A percentile compares a stretch with the other conserved stretches of the same genome.
These are phyloP conservation scores for Sphinx pinastri DNA, from an alignment of 2,888 invertebrate species.

Conservation along the genomic window DNA sequence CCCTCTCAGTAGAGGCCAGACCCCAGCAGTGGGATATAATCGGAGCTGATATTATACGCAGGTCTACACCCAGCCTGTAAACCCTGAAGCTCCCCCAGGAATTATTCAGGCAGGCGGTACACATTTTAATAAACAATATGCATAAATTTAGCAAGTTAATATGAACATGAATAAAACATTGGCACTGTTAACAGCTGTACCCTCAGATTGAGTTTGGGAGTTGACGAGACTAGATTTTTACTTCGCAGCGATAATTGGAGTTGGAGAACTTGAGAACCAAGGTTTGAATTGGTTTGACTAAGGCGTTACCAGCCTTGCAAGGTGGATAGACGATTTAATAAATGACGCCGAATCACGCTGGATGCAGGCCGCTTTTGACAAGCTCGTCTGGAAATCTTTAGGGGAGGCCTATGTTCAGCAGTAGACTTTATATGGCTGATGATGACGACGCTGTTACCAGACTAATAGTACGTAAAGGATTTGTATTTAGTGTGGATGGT, in stretches of 20 bases:
- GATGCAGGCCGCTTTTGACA: no score
- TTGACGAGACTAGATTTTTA: constrained; percentile 10
- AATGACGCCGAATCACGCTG: no score
- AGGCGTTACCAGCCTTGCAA: no score
- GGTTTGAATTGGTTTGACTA: neutral
- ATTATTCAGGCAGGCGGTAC: constrained; percentile 28
- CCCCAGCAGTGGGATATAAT: no score
- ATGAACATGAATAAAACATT: constrained; percentile 27
- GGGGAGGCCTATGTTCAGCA: no score
- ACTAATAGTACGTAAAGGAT: no score
- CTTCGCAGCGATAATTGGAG: neutral
- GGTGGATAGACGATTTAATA: no score
- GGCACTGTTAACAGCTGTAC: constrained; percentile 16
- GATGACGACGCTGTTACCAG: no score
- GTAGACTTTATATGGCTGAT: no score
- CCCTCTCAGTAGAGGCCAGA: no score
- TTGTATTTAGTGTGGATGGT: no score
- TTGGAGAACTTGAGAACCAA: neutral
- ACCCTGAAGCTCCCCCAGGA: constrained; percentile 1
- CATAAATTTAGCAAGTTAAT: constrained; percentile 27
- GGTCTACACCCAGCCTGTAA: neutral
- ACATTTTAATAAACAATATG: constrained; percentile 31
- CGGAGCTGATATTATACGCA: neutral
- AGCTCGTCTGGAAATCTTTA: no score
- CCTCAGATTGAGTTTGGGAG: constrained; percentile 12